A percentile compares a stretch with the other conserved stretches of the same genome.
phyloP scores from a whole-genome alignment of 2,797 vertebrate genomes.

The Melanotaenia nigrans region DNA sequence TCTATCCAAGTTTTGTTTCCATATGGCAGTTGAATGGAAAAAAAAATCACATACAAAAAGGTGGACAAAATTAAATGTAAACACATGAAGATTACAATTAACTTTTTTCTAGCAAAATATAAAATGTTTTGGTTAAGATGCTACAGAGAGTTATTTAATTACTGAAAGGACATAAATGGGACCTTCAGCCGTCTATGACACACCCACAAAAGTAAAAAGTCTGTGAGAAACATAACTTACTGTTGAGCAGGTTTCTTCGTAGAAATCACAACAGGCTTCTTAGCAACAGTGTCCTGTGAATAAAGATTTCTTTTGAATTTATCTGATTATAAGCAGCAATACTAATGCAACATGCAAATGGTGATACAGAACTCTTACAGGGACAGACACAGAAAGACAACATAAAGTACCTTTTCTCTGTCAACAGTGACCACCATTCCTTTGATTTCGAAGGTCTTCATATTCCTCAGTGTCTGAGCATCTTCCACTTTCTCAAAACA shows the following conservation, averaged over 20 bases:
- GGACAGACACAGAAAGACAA: background rate
- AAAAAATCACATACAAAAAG: too few species aligned
- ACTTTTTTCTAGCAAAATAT: too few species aligned
- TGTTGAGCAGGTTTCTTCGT: conserved; percentile 15
- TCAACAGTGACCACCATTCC: conserved; percentile 72
- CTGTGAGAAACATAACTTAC: conserved; percentile 42
- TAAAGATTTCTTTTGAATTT: background rate
- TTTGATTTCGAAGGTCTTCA: conserved; percentile 71
- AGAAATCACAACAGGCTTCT: background rate
- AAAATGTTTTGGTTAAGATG: too few species aligned
- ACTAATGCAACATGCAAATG: background rate
- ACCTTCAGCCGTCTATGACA: too few species aligned
- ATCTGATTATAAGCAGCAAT: background rate
- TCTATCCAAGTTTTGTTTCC: too few species aligned
- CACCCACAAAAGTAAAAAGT: background rate
- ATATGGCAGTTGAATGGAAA: too few species aligned
- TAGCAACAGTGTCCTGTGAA: conserved; percentile 22
- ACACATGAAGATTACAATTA: too few species aligned
- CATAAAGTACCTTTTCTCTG: conserved; percentile 59
- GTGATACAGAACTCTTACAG: background rate
- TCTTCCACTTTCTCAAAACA: conserved; percentile 87
- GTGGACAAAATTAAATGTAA: too few species aligned
- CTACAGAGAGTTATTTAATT: too few species aligned
- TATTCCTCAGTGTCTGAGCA: conserved; percentile 80
- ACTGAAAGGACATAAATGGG: too few species aligned